Evolutionary conservation across 2,113 vertebrate species (phyloP), one percentile per base, ranked within the genome.

Genomic region (Numida meleagris): DNA sequence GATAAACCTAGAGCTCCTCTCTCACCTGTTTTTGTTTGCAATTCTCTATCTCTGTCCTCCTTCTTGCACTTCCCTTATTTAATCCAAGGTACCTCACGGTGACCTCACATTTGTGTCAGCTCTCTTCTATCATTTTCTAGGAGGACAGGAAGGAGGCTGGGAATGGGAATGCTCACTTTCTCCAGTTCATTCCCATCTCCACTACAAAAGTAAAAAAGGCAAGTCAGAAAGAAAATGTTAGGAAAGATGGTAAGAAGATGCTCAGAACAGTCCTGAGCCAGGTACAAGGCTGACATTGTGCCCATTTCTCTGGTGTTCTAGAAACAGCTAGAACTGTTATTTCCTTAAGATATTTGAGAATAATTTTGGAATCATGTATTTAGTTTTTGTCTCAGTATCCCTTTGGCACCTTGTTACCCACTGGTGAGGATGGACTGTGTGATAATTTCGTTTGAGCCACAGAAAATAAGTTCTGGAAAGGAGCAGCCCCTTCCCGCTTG

Each of bases 381-480:
- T 70, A 29, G 12, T 67, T 58, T 15, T 33, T 65, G 0, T 80
- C 43, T 93, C 42, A 25, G 12, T 19, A 59, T 77, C 63, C 34
- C 70, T 57, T 59, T 66, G 66, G 27, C 24, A 16, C 20, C 82
- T 63, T 31, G 36, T 66, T 82, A n/a, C 63, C 40, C 18, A 12
- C 42, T 75, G 71, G 11, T 1, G 1, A 80, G 48, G 38, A 62
- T 36, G 51, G 31, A 51, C n/a, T 76, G 86, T 15, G 48, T 40
- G 34, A 55, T 79, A 63, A 86, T 76, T 70, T 77, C 75, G 10
- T 88, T 79, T 53, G 48, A 83, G 29, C n/a, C 61, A 51, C 61
- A 74, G 45, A 76, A 76, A 85, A 33, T 29, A 79, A 88, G 79
- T 80, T 84, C 62, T 82, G 59, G 84, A 89, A 87, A 86, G 78